phyloP scores from a whole-genome alignment of 2,797 vertebrate species.

The Craterocephalus amniculus region DNA sequence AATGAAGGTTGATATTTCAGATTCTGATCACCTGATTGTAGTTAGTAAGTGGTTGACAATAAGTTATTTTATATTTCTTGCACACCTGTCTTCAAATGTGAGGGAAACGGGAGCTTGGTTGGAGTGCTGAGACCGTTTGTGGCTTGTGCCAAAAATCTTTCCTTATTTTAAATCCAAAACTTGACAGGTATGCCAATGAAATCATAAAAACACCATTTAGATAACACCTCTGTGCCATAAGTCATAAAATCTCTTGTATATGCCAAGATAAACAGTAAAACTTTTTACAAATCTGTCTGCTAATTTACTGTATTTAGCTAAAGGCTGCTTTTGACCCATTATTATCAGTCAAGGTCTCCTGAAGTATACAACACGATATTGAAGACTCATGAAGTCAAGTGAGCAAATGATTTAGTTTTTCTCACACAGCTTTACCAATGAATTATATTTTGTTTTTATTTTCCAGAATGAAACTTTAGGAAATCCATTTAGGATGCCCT shows the following conservation, averaged over 20 bases:
- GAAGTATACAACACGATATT: background rate
- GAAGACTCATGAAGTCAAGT: background rate
- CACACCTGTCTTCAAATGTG: no score
- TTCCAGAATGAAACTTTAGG: slow-evolving; percentile 73
- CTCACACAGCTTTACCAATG: background rate
- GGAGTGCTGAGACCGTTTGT: no score
- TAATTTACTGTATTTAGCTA: background rate
- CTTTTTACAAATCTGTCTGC: background rate
- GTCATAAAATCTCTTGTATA: background rate
- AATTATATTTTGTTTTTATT: slow-evolving; percentile 36
- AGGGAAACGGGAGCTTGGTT: no score
- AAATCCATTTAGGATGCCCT: slow-evolving; percentile 78
- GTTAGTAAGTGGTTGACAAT: no score
- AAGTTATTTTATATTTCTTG: no score
- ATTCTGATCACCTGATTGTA: no score
- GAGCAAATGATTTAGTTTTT: background rate
- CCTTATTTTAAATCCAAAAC: no score
- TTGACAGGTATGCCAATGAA: no score
- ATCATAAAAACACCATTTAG: background rate
- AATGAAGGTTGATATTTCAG: no score
- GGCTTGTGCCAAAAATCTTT: no score
- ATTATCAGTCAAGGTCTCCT: background rate
- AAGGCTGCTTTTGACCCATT: background rate
- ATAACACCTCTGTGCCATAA: background rate
- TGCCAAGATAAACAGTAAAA: no score